Percentiles rank a stretch among this genome's conserved stretches.
Evolutionary conservation across 2,888 invertebrate genomes (phyloP).

Genomic region (Heterodera filipjevi): DNA sequence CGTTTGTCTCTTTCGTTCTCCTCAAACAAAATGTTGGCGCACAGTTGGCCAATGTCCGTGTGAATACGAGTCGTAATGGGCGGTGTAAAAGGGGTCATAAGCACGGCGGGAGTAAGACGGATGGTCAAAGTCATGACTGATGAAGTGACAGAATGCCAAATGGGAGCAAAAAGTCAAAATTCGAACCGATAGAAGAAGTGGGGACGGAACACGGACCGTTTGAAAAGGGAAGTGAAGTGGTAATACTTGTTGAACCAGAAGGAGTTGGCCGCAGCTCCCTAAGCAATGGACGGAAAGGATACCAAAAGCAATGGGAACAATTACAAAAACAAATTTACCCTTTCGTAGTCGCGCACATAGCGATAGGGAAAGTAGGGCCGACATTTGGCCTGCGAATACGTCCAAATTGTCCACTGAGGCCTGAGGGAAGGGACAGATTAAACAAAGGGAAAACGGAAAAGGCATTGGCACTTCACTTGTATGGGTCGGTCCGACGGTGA

Average conservation of each 20-base stretch:
- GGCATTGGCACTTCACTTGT: constrained; percentile 20
- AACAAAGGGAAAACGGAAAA: neutral
- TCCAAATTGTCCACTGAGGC: constrained; percentile 51
- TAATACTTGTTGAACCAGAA: constrained; percentile 59
- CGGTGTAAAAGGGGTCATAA: constrained; percentile 42
- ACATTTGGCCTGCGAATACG: constrained; percentile 7
- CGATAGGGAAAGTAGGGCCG: constrained; percentile 38
- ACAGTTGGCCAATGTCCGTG: constrained; percentile 26
- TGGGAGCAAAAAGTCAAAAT: neutral
- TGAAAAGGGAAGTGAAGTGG: constrained; percentile 61
- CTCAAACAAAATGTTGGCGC: constrained; percentile 25
- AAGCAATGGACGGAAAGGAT: neutral
- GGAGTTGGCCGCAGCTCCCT: constrained; percentile 25
- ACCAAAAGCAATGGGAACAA: too few species aligned
- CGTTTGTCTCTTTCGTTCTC: neutral
- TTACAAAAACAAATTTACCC: neutral
- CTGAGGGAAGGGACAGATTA: constrained; percentile 36
- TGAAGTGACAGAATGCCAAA: neutral
- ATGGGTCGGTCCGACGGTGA: constrained; percentile 39
- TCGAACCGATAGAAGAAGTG: constrained; percentile 28
- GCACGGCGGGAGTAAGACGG: constrained; percentile 54
- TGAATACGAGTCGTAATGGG: constrained; percentile 38
- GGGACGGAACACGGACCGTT: constrained; percentile 42
- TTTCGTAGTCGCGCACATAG: constrained; percentile 37
- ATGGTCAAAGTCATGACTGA: constrained; percentile 54